These are phyloP conservation scores for Nycticebus coucang DNA, from an alignment of 2,113 vertebrate species.

Conservation along the genomic window DNA sequence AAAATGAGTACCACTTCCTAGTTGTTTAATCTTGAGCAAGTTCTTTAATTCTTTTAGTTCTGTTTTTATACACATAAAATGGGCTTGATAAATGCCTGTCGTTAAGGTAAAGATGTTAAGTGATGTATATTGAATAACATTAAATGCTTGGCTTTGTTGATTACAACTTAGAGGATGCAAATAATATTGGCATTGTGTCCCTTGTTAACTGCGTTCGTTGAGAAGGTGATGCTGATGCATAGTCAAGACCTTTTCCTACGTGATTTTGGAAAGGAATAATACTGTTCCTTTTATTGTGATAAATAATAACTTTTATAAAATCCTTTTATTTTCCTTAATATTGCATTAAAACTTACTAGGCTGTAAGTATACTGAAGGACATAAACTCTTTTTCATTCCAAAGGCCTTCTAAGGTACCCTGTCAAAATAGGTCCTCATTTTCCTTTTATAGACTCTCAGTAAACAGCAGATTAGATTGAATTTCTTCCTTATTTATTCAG, in stretches of 20 bases:
- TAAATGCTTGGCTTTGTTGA: conserved; percentile 2
- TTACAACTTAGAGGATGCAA: neutral
- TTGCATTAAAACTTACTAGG: neutral
- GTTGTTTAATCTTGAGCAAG: neutral
- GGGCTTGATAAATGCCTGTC: neutral
- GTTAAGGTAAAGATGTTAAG: neutral
- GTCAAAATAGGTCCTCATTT: neutral
- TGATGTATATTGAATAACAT: neutral
- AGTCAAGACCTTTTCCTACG: neutral
- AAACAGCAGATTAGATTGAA: neutral
- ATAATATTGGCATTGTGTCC: neutral
- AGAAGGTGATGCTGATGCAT: neutral
- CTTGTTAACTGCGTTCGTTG: neutral
- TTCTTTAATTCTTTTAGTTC: neutral
- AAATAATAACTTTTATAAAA: neutral
- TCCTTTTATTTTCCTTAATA: neutral
- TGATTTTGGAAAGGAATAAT: neutral
- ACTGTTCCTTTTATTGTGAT: neutral
- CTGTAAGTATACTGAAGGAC: neutral
- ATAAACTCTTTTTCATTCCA: neutral
- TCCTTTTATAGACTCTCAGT: neutral
- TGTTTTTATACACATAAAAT: neutral
- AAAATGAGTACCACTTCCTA: neutral
- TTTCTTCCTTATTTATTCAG: conserved; percentile 3
- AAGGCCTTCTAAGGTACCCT: neutral